Conservation (phyloP, 2,888 invertebrate genomes). For the Rhimphoctona megacephalus region DNA sequence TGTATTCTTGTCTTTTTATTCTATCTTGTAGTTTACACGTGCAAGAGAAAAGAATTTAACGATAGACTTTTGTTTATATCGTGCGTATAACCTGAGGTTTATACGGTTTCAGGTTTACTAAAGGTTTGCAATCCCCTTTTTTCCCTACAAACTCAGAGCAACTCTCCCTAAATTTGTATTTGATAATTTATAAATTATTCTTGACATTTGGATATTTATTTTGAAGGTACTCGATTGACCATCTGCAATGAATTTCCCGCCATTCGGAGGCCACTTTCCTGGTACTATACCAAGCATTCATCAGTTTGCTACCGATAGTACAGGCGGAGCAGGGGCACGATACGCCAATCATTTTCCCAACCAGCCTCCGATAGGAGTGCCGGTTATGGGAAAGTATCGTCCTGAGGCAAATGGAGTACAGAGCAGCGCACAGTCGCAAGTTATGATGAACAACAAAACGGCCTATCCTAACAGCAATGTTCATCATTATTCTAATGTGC, state of each 20-base stretch:
- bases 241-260: slow-evolving; percentile 92
- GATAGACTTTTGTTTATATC: neutral
- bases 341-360: slow-evolving; percentile 86
- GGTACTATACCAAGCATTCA: slow-evolving; percentile 92
- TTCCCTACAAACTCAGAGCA: neutral
- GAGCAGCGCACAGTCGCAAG: slow-evolving; percentile 81
- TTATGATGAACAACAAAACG: slow-evolving; percentile 83
- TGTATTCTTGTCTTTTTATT: neutral
- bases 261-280: slow-evolving; percentile 93
- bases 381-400: slow-evolving; percentile 88
- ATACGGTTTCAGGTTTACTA: slow-evolving; percentile 33
- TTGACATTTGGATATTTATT: neutral
- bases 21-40: neutral
- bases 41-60: neutral
- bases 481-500: slow-evolving; percentile 83
- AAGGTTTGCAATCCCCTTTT: neutral
- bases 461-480: slow-evolving; percentile 83
- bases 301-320: slow-evolving; percentile 91
- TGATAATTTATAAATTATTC: neutral
- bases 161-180: neutral
- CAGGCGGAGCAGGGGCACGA: slow-evolving; percentile 81
- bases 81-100: slow-evolving; percentile 12
- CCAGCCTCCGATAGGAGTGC: slow-evolving; percentile 87
- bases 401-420: slow-evolving; percentile 83
- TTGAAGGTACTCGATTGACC: slow-evolving; percentile 81